Conservation (phyloP, 2,888 invertebrate species). For the Polylopha cassiicola region DNA sequence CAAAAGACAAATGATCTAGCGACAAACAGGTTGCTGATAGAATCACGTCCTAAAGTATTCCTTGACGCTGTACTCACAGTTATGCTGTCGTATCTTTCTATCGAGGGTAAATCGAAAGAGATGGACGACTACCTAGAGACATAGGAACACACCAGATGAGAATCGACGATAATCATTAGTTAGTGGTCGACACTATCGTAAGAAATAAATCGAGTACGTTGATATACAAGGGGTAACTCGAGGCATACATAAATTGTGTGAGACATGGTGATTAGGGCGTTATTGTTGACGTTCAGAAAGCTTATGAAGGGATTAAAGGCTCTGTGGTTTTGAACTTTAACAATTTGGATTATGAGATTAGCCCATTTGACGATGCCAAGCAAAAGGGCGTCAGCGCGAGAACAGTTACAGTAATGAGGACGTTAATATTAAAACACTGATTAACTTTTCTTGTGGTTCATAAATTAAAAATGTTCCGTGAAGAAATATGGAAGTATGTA, state of each 20-base stretch:
- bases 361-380: conserved; percentile 9
- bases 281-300: conserved; percentile 48
- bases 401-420: conserved; percentile 7
- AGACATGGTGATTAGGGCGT: conserved; percentile 41
- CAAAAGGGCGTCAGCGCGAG: conserved; percentile 18
- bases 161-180: conserved; percentile 49
- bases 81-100: conserved; percentile 10
- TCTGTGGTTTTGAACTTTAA: conserved; percentile 25
- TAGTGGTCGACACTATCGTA: conserved; percentile 55
- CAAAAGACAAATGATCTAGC: conserved; percentile 4
- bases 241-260: conserved; percentile 49
- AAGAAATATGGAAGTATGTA: conserved; percentile 1
- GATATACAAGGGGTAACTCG: conserved; percentile 36
- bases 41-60: conserved; percentile 12
- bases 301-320: conserved; percentile 45
- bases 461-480: conserved; percentile 8
- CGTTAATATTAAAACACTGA: conserved; percentile 11
- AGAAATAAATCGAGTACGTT: conserved; percentile 52
- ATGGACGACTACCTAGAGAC: conserved; percentile 4
- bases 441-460: too few relatives aligned
- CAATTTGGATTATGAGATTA: conserved; percentile 21
- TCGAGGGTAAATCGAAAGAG: conserved; percentile 12
- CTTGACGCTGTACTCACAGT: conserved; percentile 4
- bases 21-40: conserved; percentile 11
- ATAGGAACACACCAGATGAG: conserved; percentile 19